phyloP scores from a whole-genome alignment of 1,140 invertebrate genomes.

The Brachionus angularis region DNA sequence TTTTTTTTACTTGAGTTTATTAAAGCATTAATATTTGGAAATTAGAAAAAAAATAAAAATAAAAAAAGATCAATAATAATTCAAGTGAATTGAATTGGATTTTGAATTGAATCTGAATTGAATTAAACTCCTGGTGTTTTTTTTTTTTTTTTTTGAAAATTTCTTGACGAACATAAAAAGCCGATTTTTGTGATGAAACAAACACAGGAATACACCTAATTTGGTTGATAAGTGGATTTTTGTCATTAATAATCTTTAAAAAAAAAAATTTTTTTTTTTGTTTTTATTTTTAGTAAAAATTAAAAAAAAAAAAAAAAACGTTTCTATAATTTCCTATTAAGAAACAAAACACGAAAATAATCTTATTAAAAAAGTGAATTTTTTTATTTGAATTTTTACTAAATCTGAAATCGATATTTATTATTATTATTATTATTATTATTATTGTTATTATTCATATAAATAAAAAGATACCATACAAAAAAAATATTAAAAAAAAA shows the following conservation, averaged over 20 bases:
- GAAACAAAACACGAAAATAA: constrained; percentile 19
- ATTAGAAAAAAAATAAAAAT: neutral
- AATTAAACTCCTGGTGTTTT: constrained; percentile 21
- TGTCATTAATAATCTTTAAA: too few relatives aligned
- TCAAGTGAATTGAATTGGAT: constrained; percentile 19
- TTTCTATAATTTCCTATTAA: constrained; percentile 1
- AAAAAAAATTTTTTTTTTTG: neutral
- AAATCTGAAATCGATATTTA: too few relatives aligned
- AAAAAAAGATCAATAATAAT: neutral
- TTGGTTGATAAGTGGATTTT: constrained; percentile 41
- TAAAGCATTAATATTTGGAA: constrained; percentile 25
- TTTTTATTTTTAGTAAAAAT: neutral
- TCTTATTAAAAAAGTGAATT: constrained; percentile 28
- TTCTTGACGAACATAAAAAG: neutral
- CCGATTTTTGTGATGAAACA: constrained; percentile 33
- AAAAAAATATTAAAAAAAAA: too few relatives aligned
- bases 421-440: too few relatives aligned
- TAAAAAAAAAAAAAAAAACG: neutral
- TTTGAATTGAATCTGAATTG: too few relatives aligned
- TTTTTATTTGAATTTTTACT: constrained; percentile 19
- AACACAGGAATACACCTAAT: constrained; percentile 39
- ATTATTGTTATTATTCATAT: too few relatives aligned
- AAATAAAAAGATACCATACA: too few relatives aligned
- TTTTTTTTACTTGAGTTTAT: neutral
- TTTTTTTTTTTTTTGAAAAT: too few relatives aligned